phyloP scores from a whole-genome alignment of 2,888 invertebrate species.

The Apamea sordens region DNA sequence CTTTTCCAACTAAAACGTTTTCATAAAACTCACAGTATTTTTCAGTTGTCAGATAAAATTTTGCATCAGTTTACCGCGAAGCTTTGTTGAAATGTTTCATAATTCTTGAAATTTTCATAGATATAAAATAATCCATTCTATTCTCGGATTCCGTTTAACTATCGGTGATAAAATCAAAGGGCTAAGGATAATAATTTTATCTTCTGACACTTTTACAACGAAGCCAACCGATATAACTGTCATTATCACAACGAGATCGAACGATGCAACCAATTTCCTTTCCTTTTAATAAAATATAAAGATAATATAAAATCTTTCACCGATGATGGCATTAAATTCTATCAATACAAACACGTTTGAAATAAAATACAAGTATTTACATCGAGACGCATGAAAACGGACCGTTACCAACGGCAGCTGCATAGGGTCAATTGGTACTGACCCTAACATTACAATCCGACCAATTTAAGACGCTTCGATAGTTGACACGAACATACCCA shows the following conservation, averaged over 20 bases:
- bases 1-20: neutral
- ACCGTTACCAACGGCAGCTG: constrained; percentile 82
- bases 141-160: neutral
- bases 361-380: constrained; percentile 73
- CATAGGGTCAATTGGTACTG: constrained; percentile 86
- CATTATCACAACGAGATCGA: neutral
- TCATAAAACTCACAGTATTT: neutral
- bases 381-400: constrained; percentile 79
- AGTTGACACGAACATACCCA: constrained; percentile 43
- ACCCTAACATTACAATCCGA: constrained; percentile 83
- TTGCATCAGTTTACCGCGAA: neutral
- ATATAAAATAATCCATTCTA: neutral
- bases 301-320: constrained; percentile 7
- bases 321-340: constrained; percentile 21
- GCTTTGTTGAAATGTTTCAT: neutral
- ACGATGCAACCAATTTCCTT: constrained; percentile 14
- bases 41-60: neutral
- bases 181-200: neutral
- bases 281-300: constrained; percentile 2
- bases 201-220: constrained; percentile 1
- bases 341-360: constrained; percentile 50
- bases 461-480: constrained; percentile 71
- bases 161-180: neutral
- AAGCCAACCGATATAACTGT: constrained; percentile 7
- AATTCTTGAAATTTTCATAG: no score